phyloP scores from a whole-genome alignment of 2,888 invertebrate genomes.

The Lasioglossum figueresi region DNA sequence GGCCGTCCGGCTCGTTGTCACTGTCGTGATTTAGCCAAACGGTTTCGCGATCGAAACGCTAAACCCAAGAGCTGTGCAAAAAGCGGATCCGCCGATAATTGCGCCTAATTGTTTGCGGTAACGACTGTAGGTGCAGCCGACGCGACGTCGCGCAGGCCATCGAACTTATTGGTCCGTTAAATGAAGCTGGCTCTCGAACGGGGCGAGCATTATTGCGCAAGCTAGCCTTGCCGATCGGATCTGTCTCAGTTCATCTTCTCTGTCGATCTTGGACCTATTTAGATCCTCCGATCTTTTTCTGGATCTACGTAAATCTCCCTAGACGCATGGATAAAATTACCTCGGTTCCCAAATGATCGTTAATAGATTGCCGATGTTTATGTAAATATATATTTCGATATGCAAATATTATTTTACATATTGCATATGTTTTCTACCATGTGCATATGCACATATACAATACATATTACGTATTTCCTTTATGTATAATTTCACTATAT shows the following conservation, averaged over 20 bases:
- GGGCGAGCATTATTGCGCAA: not conserved
- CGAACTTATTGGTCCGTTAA: conserved; percentile 56
- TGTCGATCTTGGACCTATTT: not conserved
- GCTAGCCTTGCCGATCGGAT: not conserved
- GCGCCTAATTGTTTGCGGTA: conserved; percentile 55
- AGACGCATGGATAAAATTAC: not conserved
- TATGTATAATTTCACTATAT: too few species aligned
- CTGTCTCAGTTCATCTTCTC: not conserved
- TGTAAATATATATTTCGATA: too few species aligned
- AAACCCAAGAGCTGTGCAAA: conserved; percentile 50
- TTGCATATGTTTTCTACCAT: too few species aligned
- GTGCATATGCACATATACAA: too few species aligned
- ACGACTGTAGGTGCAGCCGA: conserved; percentile 53
- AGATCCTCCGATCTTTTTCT: not conserved
- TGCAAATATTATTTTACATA: too few species aligned
- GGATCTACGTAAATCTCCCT: not conserved
- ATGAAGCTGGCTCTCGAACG: conserved; percentile 22
- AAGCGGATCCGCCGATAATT: conserved; percentile 41
- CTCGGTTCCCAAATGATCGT: not conserved
- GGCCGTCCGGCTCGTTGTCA: conserved; percentile 40
- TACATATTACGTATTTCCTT: too few species aligned
- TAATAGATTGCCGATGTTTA: too few species aligned
- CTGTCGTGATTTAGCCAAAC: conserved; percentile 41
- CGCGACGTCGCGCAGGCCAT: conserved; percentile 29
- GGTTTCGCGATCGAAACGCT: conserved; percentile 38